Conservation (phyloP, 2,888 invertebrate genomes). For the Alsophila aescularia region DNA sequence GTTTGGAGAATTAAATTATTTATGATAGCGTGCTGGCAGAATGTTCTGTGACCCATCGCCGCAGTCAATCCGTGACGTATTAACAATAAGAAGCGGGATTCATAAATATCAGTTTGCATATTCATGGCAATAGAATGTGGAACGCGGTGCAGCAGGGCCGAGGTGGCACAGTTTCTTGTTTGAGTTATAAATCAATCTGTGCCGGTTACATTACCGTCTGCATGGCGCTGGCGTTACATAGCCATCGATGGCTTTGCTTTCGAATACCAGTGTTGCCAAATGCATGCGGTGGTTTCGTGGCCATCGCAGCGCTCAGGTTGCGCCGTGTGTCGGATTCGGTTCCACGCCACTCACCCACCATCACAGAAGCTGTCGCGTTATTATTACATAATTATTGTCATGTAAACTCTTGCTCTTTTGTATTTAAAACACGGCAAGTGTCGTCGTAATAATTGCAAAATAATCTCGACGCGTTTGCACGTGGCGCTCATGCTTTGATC, state of each 20-base stretch:
- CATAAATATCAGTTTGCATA: slow-evolving; percentile 66
- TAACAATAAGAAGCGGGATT: slow-evolving; percentile 33
- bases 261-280: slow-evolving; percentile 71
- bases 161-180: slow-evolving; percentile 80
- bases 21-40: slow-evolving; percentile 25
- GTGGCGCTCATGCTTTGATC: slow-evolving; percentile 40
- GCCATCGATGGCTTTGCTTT: slow-evolving; percentile 70
- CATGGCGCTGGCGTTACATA: slow-evolving; percentile 56
- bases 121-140: slow-evolving; percentile 75
- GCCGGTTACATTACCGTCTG: slow-evolving; percentile 76
- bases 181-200: slow-evolving; percentile 78
- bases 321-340: slow-evolving; percentile 47
- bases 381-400: slow-evolving; percentile 35
- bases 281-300: slow-evolving; percentile 57
- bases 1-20: slow-evolving; percentile 14
- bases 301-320: slow-evolving; percentile 42
- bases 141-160: slow-evolving; percentile 72
- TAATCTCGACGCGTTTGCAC: slow-evolving; percentile 37
- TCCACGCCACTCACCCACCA: slow-evolving; percentile 39
- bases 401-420: slow-evolving; percentile 66
- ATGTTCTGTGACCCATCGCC: slow-evolving; percentile 7
- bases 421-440: slow-evolving; percentile 70
- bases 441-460: slow-evolving; percentile 45
- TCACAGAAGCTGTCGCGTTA: slow-evolving; percentile 22
- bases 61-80: slow-evolving; percentile 21